These are phyloP conservation scores for Schrankia costaestrigalis DNA, from an alignment of 2,888 invertebrate species.

Conservation along the genomic window DNA sequence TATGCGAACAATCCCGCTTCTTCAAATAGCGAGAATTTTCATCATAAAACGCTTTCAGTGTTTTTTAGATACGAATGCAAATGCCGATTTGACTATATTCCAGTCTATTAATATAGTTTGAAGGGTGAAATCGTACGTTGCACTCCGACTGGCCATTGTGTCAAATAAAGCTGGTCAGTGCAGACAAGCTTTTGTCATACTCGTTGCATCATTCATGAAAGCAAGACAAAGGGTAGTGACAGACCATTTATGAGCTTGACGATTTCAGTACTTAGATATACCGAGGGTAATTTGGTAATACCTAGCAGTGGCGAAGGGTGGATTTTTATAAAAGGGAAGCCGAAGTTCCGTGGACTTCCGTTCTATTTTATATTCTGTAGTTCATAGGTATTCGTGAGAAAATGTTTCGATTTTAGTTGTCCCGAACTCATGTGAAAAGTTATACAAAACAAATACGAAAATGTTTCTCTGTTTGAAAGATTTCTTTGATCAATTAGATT, in stretches of 20 bases:
- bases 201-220: conserved; percentile 21
- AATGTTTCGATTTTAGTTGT: too few relatives aligned
- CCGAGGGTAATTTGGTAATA: too few relatives aligned
- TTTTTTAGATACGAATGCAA: conserved; percentile 21
- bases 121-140: conserved; percentile 28
- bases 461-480: too few relatives aligned
- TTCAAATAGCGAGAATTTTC: conserved; percentile 37
- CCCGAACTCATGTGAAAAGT: too few relatives aligned
- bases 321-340: too few relatives aligned
- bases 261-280: too few relatives aligned
- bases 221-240: conserved; percentile 1
- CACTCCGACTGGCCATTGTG: conserved; percentile 24
- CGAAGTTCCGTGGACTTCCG: too few relatives aligned
- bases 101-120: conserved; percentile 28
- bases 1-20: conserved; percentile 39
- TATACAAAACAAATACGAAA: too few relatives aligned
- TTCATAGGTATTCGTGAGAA: too few relatives aligned
- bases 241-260: conserved; percentile 2
- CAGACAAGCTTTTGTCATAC: conserved; percentile 20
- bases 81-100: conserved; percentile 22
- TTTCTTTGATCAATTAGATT: too few relatives aligned
- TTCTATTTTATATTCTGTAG: too few relatives aligned
- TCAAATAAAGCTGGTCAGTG: conserved; percentile 10
- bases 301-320: too few relatives aligned
- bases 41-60: conserved; percentile 37